Conservation (phyloP, 2,888 invertebrate species). For the Drosophila nigritarsus region DNA sequence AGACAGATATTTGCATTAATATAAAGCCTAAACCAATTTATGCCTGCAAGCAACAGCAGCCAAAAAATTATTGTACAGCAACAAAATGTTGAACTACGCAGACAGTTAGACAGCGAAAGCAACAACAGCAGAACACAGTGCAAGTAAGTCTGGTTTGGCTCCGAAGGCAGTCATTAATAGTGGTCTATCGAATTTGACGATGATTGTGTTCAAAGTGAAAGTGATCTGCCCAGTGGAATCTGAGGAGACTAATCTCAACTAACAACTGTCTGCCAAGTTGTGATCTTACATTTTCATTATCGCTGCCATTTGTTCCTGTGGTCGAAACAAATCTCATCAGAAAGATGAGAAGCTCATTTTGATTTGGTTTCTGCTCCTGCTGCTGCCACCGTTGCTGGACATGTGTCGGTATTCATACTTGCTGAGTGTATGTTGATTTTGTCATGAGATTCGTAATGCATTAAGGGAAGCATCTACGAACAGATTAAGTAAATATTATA, state of each 20-base stretch:
- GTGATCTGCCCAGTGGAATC: conserved; percentile 45
- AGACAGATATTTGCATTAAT: conserved; percentile 80
- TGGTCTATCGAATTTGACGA: conserved; percentile 31
- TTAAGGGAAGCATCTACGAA: background rate
- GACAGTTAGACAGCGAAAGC: conserved; percentile 17
- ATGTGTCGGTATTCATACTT: conserved; percentile 1
- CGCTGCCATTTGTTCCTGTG: conserved; percentile 60
- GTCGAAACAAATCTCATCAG: conserved; percentile 38
- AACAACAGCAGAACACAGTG: background rate
- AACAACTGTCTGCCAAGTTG: conserved; percentile 25
- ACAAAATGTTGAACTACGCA: conserved; percentile 37
- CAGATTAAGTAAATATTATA: background rate
- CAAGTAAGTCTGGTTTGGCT: background rate
- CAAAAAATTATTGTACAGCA: conserved; percentile 34
- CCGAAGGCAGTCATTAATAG: conserved; percentile 33
- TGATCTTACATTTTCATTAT: conserved; percentile 65
- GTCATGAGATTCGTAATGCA: background rate
- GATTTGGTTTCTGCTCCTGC: conserved; percentile 45
- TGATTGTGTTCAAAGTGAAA: conserved; percentile 46
- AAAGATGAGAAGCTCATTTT: conserved; percentile 44
- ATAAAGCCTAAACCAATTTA: conserved; percentile 78
- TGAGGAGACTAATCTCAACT: conserved; percentile 10
- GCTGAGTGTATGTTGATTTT: background rate
- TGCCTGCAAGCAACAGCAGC: conserved; percentile 70
- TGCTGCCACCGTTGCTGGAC: background rate